These are phyloP conservation scores for Erebia epiphron DNA, from an alignment of 2,888 invertebrate genomes.

Conservation along the genomic window DNA sequence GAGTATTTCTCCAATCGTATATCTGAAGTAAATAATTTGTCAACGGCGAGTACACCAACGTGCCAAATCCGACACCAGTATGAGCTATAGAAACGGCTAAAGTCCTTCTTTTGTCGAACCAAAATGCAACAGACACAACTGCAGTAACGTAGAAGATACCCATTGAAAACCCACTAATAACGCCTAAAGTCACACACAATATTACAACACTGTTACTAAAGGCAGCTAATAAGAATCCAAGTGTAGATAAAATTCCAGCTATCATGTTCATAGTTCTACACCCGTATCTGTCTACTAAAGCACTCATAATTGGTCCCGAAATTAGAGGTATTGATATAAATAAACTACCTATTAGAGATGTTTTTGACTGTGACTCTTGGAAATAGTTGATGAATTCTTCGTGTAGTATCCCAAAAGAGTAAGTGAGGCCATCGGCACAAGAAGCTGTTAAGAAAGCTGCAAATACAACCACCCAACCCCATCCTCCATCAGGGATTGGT, in stretches of 20 bases:
- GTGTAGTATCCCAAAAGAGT: slow-evolving; percentile 95
- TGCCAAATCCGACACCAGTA: slow-evolving; percentile 94
- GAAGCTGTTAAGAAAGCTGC: slow-evolving; percentile 93
- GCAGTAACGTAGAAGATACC: slow-evolving; percentile 94
- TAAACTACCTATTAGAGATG: slow-evolving; percentile 94
- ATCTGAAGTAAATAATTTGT: slow-evolving; percentile 88
- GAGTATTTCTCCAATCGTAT: slow-evolving; percentile 92
- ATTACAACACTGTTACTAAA: slow-evolving; percentile 87
- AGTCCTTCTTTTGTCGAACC: slow-evolving; percentile 94
- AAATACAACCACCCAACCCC: slow-evolving; percentile 95
- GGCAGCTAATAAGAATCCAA: slow-evolving; percentile 89
- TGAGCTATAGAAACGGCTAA: slow-evolving; percentile 94
- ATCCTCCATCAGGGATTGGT: slow-evolving; percentile 91
- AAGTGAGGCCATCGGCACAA: slow-evolving; percentile 95
- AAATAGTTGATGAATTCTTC: slow-evolving; percentile 91
- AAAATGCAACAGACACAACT: slow-evolving; percentile 95
- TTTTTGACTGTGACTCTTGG: slow-evolving; percentile 90
- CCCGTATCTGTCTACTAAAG: slow-evolving; percentile 92
- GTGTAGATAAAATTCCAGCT: slow-evolving; percentile 87
- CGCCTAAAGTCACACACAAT: slow-evolving; percentile 92
- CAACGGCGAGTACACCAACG: slow-evolving; percentile 93
- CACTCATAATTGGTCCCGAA: slow-evolving; percentile 92
- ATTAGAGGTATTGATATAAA: slow-evolving; percentile 94
- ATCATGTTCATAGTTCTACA: slow-evolving; percentile 88
- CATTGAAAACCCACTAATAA: slow-evolving; percentile 91